These are phyloP conservation scores for Cecidostiba fungosa DNA, from an alignment of 2,888 invertebrate species.

Conservation along the genomic window DNA sequence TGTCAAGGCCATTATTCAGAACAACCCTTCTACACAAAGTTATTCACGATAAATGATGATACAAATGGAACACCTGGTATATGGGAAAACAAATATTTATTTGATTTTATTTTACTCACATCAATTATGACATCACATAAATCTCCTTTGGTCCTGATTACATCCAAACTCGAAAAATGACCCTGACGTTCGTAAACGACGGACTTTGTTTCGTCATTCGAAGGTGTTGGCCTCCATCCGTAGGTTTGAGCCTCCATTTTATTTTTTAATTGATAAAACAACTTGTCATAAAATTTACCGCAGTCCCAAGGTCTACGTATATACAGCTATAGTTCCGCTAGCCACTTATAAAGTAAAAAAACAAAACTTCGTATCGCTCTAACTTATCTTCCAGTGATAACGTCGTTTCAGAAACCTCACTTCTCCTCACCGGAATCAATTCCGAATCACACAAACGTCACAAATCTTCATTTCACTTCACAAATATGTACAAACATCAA, in stretches of 20 bases:
- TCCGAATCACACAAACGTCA: background rate
- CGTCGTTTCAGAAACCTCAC: background rate
- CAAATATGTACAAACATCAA: background rate
- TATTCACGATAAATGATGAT: background rate
- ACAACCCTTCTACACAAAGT: too few species aligned
- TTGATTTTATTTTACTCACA: background rate
- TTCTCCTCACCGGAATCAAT: too few species aligned
- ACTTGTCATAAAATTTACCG: background rate
- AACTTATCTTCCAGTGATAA: background rate
- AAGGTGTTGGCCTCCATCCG: background rate
- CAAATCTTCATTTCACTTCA: background rate
- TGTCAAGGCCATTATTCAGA: too few species aligned
- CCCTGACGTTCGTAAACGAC: slow-evolving; percentile 2
- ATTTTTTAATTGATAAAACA: background rate
- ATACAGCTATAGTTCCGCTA: background rate
- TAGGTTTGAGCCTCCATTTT: too few species aligned
- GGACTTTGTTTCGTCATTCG: background rate
- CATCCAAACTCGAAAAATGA: background rate
- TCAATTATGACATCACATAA: background rate
- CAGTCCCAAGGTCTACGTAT: background rate
- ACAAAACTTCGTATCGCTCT: background rate
- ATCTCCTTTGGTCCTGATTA: background rate
- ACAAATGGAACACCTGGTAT: background rate
- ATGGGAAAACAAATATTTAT: background rate
- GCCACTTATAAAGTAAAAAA: too few species aligned